phyloP scores from a whole-genome alignment of 2,113 vertebrate genomes.

The Tichodroma muraria region DNA sequence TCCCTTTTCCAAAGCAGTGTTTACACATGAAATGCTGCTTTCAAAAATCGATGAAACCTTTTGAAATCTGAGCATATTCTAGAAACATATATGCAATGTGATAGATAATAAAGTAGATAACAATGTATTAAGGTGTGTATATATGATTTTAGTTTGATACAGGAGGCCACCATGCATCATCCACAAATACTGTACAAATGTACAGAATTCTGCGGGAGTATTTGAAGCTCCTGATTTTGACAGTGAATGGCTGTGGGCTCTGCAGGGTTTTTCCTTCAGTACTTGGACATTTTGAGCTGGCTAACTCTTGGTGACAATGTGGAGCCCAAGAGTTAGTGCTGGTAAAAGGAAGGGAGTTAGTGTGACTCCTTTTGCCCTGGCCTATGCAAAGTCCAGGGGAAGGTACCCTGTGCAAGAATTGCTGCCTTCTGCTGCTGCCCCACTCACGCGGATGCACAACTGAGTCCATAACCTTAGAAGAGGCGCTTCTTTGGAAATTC shows the following conservation, averaged over 20 bases:
- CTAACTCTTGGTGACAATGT: not conserved
- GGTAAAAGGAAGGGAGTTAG: not conserved
- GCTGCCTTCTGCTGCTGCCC: not conserved
- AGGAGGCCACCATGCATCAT: not conserved
- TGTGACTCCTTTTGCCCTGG: not conserved
- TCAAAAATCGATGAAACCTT: not conserved
- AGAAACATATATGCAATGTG: not conserved
- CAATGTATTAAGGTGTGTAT: not conserved
- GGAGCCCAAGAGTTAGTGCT: not conserved
- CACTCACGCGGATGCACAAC: accelerated
- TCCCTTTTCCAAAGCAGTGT: not conserved
- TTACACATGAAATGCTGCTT: not conserved
- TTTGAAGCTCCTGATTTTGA: not conserved
- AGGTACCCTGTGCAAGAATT: not conserved
- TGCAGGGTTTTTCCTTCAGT: not conserved
- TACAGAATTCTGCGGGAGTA: not conserved
- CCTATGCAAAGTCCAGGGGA: not conserved
- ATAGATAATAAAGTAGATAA: not conserved
- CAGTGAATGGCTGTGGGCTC: not conserved
- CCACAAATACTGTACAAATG: not conserved
- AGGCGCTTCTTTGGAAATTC: not conserved
- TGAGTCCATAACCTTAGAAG: not conserved
- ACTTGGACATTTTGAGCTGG: not conserved
- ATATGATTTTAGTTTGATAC: not conserved
- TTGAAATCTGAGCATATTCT: not conserved